Percentiles rank a stretch among this genome's conserved stretches.
These are phyloP conservation scores for Agrotis ipsilon DNA, from an alignment of 2,888 invertebrate species.

Conservation along the genomic window DNA sequence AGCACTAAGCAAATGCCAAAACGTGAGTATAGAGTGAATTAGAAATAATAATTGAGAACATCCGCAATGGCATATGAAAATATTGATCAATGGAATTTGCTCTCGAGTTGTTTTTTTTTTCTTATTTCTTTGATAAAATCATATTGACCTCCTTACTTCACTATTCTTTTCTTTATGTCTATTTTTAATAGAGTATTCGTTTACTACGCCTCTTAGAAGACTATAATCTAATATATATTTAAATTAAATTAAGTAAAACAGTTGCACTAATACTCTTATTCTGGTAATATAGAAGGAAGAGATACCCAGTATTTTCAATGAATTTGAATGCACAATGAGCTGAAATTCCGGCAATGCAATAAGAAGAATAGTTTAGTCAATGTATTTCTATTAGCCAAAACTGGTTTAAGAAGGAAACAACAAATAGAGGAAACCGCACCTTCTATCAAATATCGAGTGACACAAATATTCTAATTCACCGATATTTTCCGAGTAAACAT, in stretches of 20 bases:
- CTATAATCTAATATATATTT: no score
- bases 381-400: no score
- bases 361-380: no score
- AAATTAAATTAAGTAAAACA: no score
- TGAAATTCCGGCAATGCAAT: no score
- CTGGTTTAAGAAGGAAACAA: background rate
- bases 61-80: background rate
- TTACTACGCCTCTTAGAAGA: no score
- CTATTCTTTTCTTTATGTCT: no score
- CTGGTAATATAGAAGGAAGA: no score
- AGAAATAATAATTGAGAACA: constrained; percentile 36
- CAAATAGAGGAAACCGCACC: background rate
- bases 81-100: constrained; percentile 20
- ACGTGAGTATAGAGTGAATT: constrained; percentile 22
- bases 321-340: no score
- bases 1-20: constrained; percentile 38
- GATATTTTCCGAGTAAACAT: constrained; percentile 7
- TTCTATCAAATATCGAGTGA: constrained; percentile 13
- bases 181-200: background rate
- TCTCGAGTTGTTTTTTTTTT: background rate
- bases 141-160: background rate
- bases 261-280: no score
- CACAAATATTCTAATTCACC: background rate
- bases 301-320: no score
- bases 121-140: background rate